Evolutionary conservation across 2,888 invertebrate species (phyloP).

Genomic region (Xylota segnis): DNA sequence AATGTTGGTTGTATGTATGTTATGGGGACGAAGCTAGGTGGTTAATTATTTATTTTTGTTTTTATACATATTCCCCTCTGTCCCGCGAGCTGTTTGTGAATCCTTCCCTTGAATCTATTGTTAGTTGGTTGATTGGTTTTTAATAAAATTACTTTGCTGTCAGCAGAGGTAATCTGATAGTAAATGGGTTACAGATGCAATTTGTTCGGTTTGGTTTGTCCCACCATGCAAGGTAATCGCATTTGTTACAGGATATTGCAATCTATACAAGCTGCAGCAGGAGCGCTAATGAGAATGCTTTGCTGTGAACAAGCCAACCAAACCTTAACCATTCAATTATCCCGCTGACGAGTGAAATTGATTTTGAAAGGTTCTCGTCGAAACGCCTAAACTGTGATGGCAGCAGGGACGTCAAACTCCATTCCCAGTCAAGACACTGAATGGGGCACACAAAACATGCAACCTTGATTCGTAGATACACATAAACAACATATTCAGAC

Average conservation of each 20-base stretch:
- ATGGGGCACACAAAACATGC: constrained; percentile 27
- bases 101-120: constrained; percentile 43
- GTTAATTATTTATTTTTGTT: constrained; percentile 65
- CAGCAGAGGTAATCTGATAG: constrained; percentile 50
- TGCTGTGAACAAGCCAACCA: background rate
- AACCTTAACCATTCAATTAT: constrained; percentile 24
- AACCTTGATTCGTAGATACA: background rate
- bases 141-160: constrained; percentile 69
- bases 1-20: constrained; percentile 10
- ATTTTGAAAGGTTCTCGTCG: constrained; percentile 25
- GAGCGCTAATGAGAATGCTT: too few relatives aligned
- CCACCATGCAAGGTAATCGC: constrained; percentile 38
- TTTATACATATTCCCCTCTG: constrained; percentile 14
- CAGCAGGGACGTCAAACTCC: constrained; percentile 33
- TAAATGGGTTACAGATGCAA: constrained; percentile 44
- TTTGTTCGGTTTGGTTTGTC: constrained; percentile 35
- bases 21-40: background rate
- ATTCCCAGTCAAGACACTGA: constrained; percentile 58
- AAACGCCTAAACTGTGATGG: background rate
- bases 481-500: constrained; percentile 8
- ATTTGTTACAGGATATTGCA: constrained; percentile 22
- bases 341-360: constrained; percentile 53
- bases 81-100: background rate
- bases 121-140: constrained; percentile 70
- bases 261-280: too few relatives aligned